These are phyloP conservation scores for Garra rufa DNA, from an alignment of 2,113 vertebrate species.

Conservation along the genomic window DNA sequence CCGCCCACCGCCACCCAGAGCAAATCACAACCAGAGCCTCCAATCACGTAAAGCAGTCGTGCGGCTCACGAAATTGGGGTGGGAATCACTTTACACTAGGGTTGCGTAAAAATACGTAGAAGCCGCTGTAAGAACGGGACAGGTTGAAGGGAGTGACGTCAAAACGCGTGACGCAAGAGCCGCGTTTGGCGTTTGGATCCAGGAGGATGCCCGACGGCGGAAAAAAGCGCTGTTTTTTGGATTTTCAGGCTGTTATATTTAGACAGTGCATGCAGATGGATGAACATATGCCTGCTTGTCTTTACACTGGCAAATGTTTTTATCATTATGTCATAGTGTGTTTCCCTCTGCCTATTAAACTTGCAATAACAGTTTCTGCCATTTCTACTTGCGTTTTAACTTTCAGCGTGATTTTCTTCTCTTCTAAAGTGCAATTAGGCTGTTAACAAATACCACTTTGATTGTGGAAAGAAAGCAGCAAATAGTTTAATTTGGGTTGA, in stretches of 20 bases:
- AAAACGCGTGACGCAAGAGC: conserved; percentile 38
- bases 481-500: background rate
- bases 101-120: conserved; percentile 40
- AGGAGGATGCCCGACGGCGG: background rate
- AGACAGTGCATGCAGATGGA: background rate
- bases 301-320: background rate
- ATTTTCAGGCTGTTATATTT: background rate
- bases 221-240: background rate
- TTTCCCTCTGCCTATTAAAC: background rate
- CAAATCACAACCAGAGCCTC: conserved; percentile 58
- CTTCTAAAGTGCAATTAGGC: background rate
- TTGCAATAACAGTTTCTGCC: background rate
- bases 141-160: conserved; percentile 17
- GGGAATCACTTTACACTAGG: conserved; percentile 40
- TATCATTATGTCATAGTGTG: background rate
- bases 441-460: background rate
- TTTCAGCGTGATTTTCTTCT: background rate
- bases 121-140: conserved; percentile 1
- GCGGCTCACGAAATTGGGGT: background rate
- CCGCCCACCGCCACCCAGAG: conserved; percentile 68
- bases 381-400: background rate
- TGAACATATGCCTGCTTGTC: conserved; percentile 5
- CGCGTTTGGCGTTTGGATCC: background rate
- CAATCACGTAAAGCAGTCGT: conserved; percentile 38
- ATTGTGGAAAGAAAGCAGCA: background rate